Evolutionary conservation across 2,888 invertebrate genomes (phyloP).

Genomic region (Nephrotoma appendiculata): DNA sequence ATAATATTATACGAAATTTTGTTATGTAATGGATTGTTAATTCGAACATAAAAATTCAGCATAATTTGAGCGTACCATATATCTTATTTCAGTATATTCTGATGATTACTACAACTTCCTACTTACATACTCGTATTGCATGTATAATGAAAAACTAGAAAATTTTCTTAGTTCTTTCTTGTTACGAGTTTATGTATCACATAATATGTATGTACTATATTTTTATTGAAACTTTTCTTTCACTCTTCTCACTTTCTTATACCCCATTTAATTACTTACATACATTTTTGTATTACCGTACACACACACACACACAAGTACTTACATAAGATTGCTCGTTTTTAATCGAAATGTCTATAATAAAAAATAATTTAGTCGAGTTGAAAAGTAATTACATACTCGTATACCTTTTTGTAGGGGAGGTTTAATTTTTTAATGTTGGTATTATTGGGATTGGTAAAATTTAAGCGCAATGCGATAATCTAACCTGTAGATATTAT

Average conservation of each 20-base stretch:
- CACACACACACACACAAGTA: neutral
- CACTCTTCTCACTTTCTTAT: neutral
- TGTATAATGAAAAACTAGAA: neutral
- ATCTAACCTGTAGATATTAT: too few relatives aligned
- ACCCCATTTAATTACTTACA: neutral
- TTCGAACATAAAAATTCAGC: neutral
- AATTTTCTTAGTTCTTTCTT: neutral
- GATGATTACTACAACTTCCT: neutral
- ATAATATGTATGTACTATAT: neutral
- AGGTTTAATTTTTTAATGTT: too few relatives aligned
- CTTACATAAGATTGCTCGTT: neutral
- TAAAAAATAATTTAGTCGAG: neutral
- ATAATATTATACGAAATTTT: neutral
- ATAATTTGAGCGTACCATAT: neutral
- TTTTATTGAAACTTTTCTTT: neutral
- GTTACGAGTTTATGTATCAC: neutral
- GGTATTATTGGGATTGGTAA: too few relatives aligned
- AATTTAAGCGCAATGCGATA: too few relatives aligned
- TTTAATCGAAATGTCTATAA: neutral
- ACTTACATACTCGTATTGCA: neutral
- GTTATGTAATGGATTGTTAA: neutral
- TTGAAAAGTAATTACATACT: neutral
- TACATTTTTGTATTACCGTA: neutral
- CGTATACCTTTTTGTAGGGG: too few relatives aligned
- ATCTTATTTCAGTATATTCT: neutral